A percentile compares a stretch with the other conserved stretches of the same genome.
phyloP scores from a whole-genome alignment of 2,113 vertebrate genomes.

The Cyprinodon variegatus region DNA sequence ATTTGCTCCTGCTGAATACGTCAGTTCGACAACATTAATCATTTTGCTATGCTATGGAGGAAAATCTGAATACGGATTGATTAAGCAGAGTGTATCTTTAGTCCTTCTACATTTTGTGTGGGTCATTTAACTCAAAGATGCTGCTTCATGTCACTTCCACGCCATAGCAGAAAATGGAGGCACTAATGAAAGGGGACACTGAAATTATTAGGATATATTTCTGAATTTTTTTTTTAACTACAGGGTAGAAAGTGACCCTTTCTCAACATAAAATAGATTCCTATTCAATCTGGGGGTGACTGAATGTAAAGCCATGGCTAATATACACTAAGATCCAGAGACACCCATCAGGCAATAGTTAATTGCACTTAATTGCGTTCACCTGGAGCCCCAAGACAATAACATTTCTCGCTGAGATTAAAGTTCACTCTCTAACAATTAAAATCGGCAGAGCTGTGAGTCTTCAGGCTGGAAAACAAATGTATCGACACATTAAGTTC shows the following conservation, averaged over 20 bases:
- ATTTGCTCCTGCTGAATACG: background rate
- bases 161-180: background rate
- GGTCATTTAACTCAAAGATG: background rate
- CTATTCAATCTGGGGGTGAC: background rate
- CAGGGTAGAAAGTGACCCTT: background rate
- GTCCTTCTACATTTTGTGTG: background rate
- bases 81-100: slow-evolving; percentile 1
- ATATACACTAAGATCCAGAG: slow-evolving; percentile 10
- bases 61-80: background rate
- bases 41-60: background rate
- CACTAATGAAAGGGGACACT: background rate
- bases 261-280: background rate
- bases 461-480: slow-evolving; percentile 25
- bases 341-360: slow-evolving; percentile 25
- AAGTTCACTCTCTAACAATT: slow-evolving; percentile 41
- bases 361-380: slow-evolving; percentile 46
- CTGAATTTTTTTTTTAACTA: background rate
- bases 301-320: slow-evolving; percentile 7
- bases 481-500: slow-evolving; percentile 11
- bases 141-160: background rate
- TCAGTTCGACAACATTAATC: background rate
- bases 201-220: background rate
- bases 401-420: slow-evolving; percentile 38
- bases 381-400: slow-evolving; percentile 41
- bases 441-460: slow-evolving; percentile 25